These are phyloP conservation scores for Euclidia mi DNA, from an alignment of 2,888 invertebrate species.

Conservation along the genomic window DNA sequence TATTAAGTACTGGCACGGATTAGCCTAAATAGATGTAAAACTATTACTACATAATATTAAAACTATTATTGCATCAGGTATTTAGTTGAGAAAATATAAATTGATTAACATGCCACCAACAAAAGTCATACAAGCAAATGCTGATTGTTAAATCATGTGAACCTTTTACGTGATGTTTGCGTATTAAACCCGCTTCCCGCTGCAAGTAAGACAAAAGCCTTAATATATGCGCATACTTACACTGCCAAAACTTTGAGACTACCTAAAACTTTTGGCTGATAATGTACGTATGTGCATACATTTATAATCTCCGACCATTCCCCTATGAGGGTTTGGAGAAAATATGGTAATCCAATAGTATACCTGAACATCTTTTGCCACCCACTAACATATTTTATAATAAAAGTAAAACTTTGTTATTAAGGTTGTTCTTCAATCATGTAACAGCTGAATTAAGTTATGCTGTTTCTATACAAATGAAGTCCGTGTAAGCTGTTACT, in stretches of 20 bases:
- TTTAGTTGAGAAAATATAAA: too few relatives aligned
- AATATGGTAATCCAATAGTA: neutral
- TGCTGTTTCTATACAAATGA: too few relatives aligned
- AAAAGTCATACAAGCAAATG: too few relatives aligned
- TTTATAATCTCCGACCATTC: conserved; percentile 4
- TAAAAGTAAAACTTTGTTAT: neutral
- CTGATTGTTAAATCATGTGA: too few relatives aligned
- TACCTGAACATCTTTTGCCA: neutral
- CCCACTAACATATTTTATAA: neutral
- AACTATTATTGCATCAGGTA: too few relatives aligned
- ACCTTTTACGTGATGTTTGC: too few relatives aligned
- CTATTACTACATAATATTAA: too few relatives aligned
- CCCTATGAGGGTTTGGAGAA: conserved; percentile 7
- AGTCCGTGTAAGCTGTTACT: too few relatives aligned
- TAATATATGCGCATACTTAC: conserved; percentile 18
- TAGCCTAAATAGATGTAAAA: too few relatives aligned
- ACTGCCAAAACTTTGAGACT: conserved; percentile 14
- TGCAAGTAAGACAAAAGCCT: neutral
- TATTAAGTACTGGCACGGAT: too few relatives aligned
- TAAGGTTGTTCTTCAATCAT: neutral
- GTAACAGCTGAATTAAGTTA: neutral
- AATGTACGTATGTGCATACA: conserved; percentile 18
- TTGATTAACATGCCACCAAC: too few relatives aligned
- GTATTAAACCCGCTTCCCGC: neutral
- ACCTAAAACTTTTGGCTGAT: conserved; percentile 14